A percentile compares a stretch with the other conserved stretches of the same genome.
phyloP scores from a whole-genome alignment of 2,797 vertebrate species.

The Phrynocephalus guinanensis region DNA sequence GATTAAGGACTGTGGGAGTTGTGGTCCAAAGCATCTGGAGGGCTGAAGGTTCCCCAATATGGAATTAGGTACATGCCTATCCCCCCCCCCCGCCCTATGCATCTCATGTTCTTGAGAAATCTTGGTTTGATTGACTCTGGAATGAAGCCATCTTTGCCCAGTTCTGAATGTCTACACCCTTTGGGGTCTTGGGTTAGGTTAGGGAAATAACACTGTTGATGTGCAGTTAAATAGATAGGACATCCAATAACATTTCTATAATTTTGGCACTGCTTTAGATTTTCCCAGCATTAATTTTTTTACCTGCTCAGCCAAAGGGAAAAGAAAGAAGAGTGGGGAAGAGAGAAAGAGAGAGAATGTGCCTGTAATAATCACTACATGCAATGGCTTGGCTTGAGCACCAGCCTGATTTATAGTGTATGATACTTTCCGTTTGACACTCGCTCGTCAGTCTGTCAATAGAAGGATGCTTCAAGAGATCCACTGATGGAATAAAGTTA shows the following conservation, averaged over 20 bases:
- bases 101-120: slow-evolving; percentile 36
- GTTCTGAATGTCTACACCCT: slow-evolving; percentile 69
- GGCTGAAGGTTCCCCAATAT: too few relatives aligned
- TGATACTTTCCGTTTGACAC: background rate
- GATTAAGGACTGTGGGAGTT: too few relatives aligned
- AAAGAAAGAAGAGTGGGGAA: background rate
- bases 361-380: slow-evolving; percentile 10
- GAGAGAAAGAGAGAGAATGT: background rate
- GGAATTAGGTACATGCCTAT: slow-evolving; percentile 35
- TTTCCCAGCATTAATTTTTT: slow-evolving; percentile 56
- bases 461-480: slow-evolving; percentile 37
- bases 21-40: too few relatives aligned
- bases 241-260: slow-evolving; percentile 70
- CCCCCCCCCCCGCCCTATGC: background rate
- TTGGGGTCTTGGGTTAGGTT: slow-evolving; percentile 58
- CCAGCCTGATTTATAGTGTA: slow-evolving; percentile 34
- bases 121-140: slow-evolving; percentile 57
- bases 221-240: slow-evolving; percentile 74
- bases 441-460: background rate
- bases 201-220: slow-evolving; percentile 62
- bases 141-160: slow-evolving; percentile 66
- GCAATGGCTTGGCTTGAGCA: slow-evolving; percentile 13
- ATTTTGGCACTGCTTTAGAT: slow-evolving; percentile 65
- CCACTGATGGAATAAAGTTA: slow-evolving; percentile 1
- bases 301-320: background rate